Base-by-base conservation (phyloP, 2,888 invertebrate genomes). In the Ctenicera cuprea region DNA sequence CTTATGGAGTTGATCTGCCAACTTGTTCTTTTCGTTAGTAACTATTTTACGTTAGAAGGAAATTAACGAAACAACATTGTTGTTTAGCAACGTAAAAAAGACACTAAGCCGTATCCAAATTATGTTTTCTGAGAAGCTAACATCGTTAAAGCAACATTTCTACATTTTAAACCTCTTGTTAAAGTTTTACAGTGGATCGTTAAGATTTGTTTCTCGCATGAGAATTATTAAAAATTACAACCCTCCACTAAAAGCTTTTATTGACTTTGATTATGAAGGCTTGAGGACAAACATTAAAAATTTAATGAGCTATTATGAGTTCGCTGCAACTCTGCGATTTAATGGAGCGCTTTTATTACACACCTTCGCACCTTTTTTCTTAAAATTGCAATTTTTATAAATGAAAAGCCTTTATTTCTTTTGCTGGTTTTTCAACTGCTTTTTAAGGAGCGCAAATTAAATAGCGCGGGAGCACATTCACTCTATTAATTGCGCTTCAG, bases 401-500 rank as follows among this genome's bases (percentile, higher is more conserved):
- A 64, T 12, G 18, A 8, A 50, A 33, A 48, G 43, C 26, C 14
- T 26, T 64, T 50, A 18, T 45, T 48, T 48, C 63, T 14, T 41
- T 63, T 43, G n/a, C 43, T 11, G 14, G 45, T 45, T 16, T 33
- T 37, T 16, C 3, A 57, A 12, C 14, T 54, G 30, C 16, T 14
- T 16, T 18, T 57, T 30, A n/a, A 16, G 18, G 33, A 57, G 57
- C 33, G n/a, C 7, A 57, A 57, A 57, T 57, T 33, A 33, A 57
- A 22, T 20, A 50, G 3, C 14, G 22, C 30, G n/a, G 18, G 14
- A 33, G 16, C 16, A 16, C 33, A 33, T 38, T 41, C 18, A 9
- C 41, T 41, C 0, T 61, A 41, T 41, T 59, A 68, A 68, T 68
- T 57, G 59, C 59, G 18, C 57, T 68, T 68, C 68, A 59, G 68